These are phyloP conservation scores for Umimayanthus kanabou DNA, from an alignment of 92 coral and sea anemone species.

Conservation along the genomic window DNA sequence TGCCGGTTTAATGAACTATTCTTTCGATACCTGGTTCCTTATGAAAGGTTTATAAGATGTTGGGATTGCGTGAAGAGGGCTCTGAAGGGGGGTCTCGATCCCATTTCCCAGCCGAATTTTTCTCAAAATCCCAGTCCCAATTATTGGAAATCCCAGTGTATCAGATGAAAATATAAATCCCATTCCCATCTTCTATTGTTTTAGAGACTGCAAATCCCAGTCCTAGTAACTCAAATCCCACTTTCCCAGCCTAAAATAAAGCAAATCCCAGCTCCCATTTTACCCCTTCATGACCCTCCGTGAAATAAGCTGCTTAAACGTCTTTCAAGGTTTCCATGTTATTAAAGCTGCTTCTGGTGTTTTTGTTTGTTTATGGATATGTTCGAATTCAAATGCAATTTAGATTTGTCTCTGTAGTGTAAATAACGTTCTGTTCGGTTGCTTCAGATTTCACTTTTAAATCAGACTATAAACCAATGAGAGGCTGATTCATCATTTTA, in stretches of 20 bases:
- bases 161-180: too few relatives aligned
- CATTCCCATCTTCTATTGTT: too few relatives aligned
- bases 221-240: too few relatives aligned
- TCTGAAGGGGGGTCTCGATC: too few relatives aligned
- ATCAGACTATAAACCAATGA: neutral
- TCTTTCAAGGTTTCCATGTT: neutral
- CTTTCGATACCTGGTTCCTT: neutral
- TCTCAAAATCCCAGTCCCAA: too few relatives aligned
- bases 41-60: neutral
- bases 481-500: neutral
- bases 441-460: neutral
- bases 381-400: neutral
- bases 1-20: neutral
- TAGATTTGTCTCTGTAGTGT: neutral
- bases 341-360: neutral
- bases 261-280: too few relatives aligned
- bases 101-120: too few relatives aligned
- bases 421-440: neutral
- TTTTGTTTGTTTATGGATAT: neutral
- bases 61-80: too few relatives aligned
- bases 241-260: too few relatives aligned
- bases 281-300: too few relatives aligned
- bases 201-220: too few relatives aligned
- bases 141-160: too few relatives aligned
- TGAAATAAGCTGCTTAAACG: neutral